These are phyloP conservation scores for Rutpela maculata DNA, from an alignment of 2,888 invertebrate genomes.

Conservation along the genomic window DNA sequence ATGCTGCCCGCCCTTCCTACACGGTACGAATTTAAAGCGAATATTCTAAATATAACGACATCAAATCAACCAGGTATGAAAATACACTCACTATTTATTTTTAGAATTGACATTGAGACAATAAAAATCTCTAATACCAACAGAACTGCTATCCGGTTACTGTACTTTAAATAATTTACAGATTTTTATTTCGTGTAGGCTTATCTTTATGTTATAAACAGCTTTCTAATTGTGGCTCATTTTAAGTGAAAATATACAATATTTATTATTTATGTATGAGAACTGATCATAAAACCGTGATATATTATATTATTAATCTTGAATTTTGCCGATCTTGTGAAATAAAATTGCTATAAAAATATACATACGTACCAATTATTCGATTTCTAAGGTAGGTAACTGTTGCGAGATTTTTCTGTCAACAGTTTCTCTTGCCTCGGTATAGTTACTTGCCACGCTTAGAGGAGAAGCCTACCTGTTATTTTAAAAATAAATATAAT, in stretches of 20 bases:
- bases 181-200: slow-evolving; percentile 15
- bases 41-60: slow-evolving; percentile 38
- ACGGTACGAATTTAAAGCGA: slow-evolving; percentile 4
- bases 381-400: neutral
- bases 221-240: neutral
- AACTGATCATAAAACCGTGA: neutral
- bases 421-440: neutral
- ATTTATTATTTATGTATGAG: neutral
- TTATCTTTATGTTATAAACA: slow-evolving; percentile 12
- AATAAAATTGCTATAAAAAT: neutral
- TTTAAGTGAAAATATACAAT: neutral
- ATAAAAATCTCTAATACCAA: slow-evolving; percentile 16
- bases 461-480: neutral
- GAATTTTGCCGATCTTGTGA: neutral
- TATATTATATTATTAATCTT: neutral
- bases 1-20: neutral
- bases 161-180: neutral
- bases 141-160: neutral
- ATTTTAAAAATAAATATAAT: no score
- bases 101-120: slow-evolving; percentile 38
- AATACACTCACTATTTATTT: slow-evolving; percentile 26
- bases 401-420: neutral
- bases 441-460: neutral
- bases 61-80: slow-evolving; percentile 31
- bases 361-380: neutral